Evolutionary conservation across 2,113 vertebrate genomes (phyloP).

Genomic region (Rattus norvegicus): DNA sequence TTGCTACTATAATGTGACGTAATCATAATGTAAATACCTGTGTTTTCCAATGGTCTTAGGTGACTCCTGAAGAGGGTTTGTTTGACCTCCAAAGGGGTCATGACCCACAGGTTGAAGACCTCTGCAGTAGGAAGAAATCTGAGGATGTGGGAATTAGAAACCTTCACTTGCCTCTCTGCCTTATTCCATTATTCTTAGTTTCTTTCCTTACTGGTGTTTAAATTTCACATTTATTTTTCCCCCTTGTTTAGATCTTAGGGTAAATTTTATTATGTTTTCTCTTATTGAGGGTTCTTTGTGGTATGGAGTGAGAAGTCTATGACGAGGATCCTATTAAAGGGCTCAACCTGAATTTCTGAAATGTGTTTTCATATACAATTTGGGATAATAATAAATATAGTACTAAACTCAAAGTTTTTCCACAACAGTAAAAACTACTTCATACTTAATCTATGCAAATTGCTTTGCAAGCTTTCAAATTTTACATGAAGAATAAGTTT

Average conservation of each 20-base stretch:
- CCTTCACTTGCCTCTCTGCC: background rate
- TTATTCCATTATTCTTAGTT: background rate
- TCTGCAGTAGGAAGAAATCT: background rate
- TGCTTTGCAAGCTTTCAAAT: constrained; percentile 42
- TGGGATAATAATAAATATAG: constrained; percentile 41
- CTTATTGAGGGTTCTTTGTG: background rate
- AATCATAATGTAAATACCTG: background rate
- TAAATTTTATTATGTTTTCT: constrained; percentile 21
- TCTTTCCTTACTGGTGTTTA: background rate
- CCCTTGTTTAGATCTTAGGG: background rate
- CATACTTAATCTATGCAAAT: constrained; percentile 63
- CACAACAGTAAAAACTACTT: constrained; percentile 42
- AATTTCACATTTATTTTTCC: background rate
- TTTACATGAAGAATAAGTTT: constrained; percentile 55
- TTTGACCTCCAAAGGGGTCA: background rate
- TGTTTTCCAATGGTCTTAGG: background rate
- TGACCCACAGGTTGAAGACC: background rate
- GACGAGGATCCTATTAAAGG: background rate
- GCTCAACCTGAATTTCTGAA: constrained; percentile 31
- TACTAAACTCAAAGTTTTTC: constrained; percentile 20
- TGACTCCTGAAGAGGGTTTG: background rate
- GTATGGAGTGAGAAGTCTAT: constrained; percentile 1
- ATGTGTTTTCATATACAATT: constrained; percentile 5
- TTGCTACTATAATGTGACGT: background rate
- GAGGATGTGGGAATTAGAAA: background rate